These are phyloP conservation scores for Porites rus DNA, from an alignment of 92 coral and sea anemone genomes.

Conservation along the genomic window DNA sequence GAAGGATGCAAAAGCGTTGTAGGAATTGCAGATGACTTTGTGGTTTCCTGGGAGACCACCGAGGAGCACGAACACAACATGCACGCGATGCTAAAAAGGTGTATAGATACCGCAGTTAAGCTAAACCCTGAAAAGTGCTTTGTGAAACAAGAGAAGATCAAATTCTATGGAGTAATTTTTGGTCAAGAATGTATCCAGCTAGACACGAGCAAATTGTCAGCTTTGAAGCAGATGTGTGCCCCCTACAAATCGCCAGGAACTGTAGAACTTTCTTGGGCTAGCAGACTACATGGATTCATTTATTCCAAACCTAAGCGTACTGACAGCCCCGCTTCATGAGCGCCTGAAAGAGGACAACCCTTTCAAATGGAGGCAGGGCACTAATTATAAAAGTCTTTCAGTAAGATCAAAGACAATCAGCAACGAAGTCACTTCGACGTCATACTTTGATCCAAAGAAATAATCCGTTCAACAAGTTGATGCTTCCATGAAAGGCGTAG, in stretches of 20 bases:
- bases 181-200: conserved; percentile 43
- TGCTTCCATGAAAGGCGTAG: conserved; percentile 59
- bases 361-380: conserved; percentile 53
- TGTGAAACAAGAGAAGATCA: conserved; percentile 58
- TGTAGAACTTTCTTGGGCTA: conserved; percentile 58
- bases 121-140: conserved; percentile 55
- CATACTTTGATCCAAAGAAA: conserved; percentile 54
- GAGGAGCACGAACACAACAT: too few relatives aligned
- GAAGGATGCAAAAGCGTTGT: too few relatives aligned
- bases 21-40: too few relatives aligned
- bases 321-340: neutral
- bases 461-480: conserved; percentile 53
- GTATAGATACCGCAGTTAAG: conserved; percentile 38
- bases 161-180: conserved; percentile 30
- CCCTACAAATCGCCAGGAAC: conserved; percentile 49
- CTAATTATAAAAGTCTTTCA: conserved; percentile 60
- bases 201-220: conserved; percentile 54
- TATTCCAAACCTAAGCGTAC: conserved; percentile 56
- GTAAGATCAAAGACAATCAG: conserved; percentile 61
- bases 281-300: conserved; percentile 73
- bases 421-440: conserved; percentile 46
- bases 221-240: conserved; percentile 50
- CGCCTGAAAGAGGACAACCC: conserved; percentile 9
- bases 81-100: conserved; percentile 19
- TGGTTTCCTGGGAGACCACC: too few relatives aligned